Base-by-base conservation (phyloP, 92 coral and sea anemone species). In the Epizoanthus fatuus region DNA sequence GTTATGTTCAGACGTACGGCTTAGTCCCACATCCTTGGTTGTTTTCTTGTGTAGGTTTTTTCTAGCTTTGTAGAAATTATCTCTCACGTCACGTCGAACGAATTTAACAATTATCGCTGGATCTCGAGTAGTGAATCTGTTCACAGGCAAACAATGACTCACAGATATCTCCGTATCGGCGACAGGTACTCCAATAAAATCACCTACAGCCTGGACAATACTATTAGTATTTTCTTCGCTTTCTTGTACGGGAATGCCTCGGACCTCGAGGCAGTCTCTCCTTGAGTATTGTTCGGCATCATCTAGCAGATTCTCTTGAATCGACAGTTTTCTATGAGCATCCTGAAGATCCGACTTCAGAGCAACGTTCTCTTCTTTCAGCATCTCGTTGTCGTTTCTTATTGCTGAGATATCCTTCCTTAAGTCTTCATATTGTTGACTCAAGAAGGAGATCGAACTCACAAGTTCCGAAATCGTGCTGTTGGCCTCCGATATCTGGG, bases 1-100 rank as follows among this genome's bases (percentile, higher is more conserved):
- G 62, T 83, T 84, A 39, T 75, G 69, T 35, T 74, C 60, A 54
- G 81, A 42, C 53, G 57, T 52, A 16, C 92, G 54, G 49, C 80
- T 59, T 47, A 75, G 62, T 17, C 90, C 90, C 37, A 76, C 38
- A 69, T 79, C 87, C 57, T 49, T 49, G 25, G 63, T 54, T 58
- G 90, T 63, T 63, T 63, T 63, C 35, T 20, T 19, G 66, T 5
- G 66, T 60, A 60, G 66, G 66, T 19, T 4, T 60, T 60, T 60
- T 60, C 35, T 60, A 16, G 66, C 66, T 60, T 60, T 20, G 66
- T 60, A 60, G 66, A 20, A 60, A 5, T 60, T 4, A n/a, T 59
- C 65, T 59, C 65, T 59, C 11, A 59, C 29, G 65, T n/a, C 51
- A 45, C 51, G 51, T 47, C 52, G 7, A 47, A 47, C 52, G 52